Evolutionary conservation across 2,888 invertebrate genomes (phyloP), one percentile per base, ranked within the genome.

Genomic region (Prosapia bicincta): DNA sequence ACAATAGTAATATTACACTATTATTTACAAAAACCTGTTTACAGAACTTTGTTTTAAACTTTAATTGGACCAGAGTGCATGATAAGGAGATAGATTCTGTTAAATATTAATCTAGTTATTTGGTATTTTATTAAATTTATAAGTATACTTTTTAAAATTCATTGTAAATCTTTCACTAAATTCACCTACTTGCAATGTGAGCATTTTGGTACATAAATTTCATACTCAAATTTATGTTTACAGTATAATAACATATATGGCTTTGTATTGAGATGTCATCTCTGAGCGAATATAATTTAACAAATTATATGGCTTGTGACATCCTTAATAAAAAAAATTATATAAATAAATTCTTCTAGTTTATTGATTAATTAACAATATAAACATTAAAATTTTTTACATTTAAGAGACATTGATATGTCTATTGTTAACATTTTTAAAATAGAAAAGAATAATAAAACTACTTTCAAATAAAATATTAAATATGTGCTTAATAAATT

Each of bases 1-100:
- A 69, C 30, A 65, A 26, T 69, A 65, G 69, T 69, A 74, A 69
- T 66, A 74, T 26, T 74, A 74, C 65, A 74, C 65, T 74, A 74
- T 74, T 74, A 54, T 54, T 54, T 54, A 54, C 54, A 54, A 54
- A 20, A 54, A 6, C n/a, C 54, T 54, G 54, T 54, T 20, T 20
- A 54, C 20, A 54, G 38, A 15, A 13, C 38, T 38, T 38, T 54
- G 20, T 54, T 54, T 15, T 38, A 10, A 13, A 38, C 38, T 3
- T 54, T n/a, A 20, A 20, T 54, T 54, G 54, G 54, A 54, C 20
- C 54, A 54, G 54, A 54, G 20, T 54, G 54, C 54, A 54, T 54
- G 13, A 1, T 20, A 54, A 54, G 54, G 54, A 54, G 54, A 9
- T 20, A 20, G 54, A 20, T 54, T n/a, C 54, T 10, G 54, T 54